phyloP scores from a whole-genome alignment of 2,888 invertebrate species.

The Crepidodera aurea region DNA sequence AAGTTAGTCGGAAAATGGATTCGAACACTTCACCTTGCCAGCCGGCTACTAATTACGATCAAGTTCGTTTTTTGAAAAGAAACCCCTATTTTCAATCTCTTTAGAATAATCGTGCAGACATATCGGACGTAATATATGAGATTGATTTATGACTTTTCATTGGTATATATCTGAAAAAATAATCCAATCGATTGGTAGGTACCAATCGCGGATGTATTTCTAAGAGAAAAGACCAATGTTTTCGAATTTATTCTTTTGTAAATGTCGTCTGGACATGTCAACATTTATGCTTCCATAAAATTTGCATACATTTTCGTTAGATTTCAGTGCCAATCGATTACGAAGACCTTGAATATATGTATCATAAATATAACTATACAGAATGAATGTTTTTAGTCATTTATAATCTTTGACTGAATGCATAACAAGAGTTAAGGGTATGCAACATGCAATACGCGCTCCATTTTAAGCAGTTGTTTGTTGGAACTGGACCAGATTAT shows the following conservation, averaged over 20 bases:
- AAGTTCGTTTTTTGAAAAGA: no score
- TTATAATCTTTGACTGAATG: no score
- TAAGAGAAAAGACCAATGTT: background rate
- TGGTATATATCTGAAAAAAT: background rate
- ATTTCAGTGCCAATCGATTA: no score
- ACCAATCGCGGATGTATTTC: background rate
- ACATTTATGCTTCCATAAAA: background rate
- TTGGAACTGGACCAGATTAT: no score
- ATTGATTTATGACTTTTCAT: slow-evolving; percentile 18
- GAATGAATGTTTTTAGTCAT: no score
- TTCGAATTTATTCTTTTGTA: background rate
- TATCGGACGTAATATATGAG: background rate
- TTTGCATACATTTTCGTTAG: slow-evolving; percentile 1
- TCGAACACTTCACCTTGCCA: no score
- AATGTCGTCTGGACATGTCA: background rate
- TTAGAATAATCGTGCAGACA: background rate
- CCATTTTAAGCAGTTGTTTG: no score
- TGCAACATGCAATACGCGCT: no score
- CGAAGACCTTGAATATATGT: no score
- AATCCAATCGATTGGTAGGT: background rate
- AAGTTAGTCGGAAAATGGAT: background rate
- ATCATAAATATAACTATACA: no score
- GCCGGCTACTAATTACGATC: background rate
- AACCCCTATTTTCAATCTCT: no score
- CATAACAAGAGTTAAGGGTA: no score